Evolutionary conservation across 2,797 vertebrate genomes (phyloP).

Genomic region (Sarcoramphus papa): DNA sequence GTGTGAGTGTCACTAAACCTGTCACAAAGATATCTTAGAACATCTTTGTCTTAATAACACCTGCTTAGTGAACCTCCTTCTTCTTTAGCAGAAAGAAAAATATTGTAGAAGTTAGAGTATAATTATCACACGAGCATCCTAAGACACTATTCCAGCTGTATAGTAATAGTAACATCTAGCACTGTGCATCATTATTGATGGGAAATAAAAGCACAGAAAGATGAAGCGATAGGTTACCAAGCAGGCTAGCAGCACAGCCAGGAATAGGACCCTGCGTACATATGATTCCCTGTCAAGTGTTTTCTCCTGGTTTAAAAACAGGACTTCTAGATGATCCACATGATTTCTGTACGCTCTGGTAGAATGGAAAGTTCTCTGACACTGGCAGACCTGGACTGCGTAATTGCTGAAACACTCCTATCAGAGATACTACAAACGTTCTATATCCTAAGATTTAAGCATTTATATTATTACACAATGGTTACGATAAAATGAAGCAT

Average conservation of each 20-base stretch:
- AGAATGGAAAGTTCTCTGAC: neutral
- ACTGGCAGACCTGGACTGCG: neutral
- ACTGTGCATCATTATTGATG: fast-evolving
- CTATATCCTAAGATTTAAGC: neutral
- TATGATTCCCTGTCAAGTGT: neutral
- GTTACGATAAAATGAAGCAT: neutral
- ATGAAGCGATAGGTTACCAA: neutral
- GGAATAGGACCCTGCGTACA: fast-evolving
- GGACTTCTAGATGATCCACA: too few relatives aligned
- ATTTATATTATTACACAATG: neutral
- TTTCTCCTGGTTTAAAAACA: neutral
- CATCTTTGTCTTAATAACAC: neutral
- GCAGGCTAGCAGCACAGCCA: neutral
- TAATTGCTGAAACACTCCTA: neutral
- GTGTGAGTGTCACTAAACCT: fast-evolving
- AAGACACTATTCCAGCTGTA: neutral
- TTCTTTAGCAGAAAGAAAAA: neutral
- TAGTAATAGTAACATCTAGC: neutral
- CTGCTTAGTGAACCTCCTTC: neutral
- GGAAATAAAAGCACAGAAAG: neutral
- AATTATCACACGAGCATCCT: neutral
- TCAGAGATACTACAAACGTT: neutral
- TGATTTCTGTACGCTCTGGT: neutral
- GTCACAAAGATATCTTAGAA: fast-evolving
- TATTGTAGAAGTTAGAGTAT: neutral